A percentile compares a stretch with the other conserved stretches of the same genome.
Conservation (phyloP, 2,113 vertebrate genomes). For the Periophthalmodon schlosseri region DNA sequence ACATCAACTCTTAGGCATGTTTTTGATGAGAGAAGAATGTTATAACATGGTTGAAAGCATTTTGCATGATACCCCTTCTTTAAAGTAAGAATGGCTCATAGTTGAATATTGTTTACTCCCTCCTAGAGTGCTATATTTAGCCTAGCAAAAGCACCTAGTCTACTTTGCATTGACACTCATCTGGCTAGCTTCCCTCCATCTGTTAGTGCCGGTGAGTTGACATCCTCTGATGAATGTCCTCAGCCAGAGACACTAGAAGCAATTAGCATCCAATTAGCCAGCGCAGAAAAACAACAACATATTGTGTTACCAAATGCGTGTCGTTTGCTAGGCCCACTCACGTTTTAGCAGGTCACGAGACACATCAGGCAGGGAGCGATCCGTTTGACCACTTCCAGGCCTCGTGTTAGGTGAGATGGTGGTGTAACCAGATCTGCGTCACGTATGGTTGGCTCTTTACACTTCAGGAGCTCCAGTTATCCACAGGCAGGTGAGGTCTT, state of each 20-base stretch:
- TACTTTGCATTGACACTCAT: neutral
- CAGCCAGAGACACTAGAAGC: constrained; percentile 10
- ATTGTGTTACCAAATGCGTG: constrained; percentile 16
- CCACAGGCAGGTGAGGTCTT: constrained; percentile 31
- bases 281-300: constrained; percentile 11
- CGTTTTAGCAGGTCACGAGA: constrained; percentile 45
- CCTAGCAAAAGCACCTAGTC: constrained; percentile 11
- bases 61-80: too few relatives aligned
- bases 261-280: constrained; percentile 20
- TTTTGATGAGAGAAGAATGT: too few relatives aligned
- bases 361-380: constrained; percentile 30
- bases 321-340: constrained; percentile 29
- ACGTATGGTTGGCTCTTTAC: constrained; percentile 14
- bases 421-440: constrained; percentile 45
- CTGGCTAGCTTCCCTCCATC: neutral
- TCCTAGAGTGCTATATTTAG: neutral
- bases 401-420: constrained; percentile 39
- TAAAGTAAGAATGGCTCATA: too few relatives aligned
- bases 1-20: too few relatives aligned
- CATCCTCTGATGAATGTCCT: constrained; percentile 8
- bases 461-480: constrained; percentile 20
- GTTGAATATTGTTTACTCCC: too few relatives aligned
- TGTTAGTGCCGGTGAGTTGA: neutral
- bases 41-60: too few relatives aligned
- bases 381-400: constrained; percentile 59